phyloP scores from a whole-genome alignment of 2,888 invertebrate species.

The Laspeyria flexula region DNA sequence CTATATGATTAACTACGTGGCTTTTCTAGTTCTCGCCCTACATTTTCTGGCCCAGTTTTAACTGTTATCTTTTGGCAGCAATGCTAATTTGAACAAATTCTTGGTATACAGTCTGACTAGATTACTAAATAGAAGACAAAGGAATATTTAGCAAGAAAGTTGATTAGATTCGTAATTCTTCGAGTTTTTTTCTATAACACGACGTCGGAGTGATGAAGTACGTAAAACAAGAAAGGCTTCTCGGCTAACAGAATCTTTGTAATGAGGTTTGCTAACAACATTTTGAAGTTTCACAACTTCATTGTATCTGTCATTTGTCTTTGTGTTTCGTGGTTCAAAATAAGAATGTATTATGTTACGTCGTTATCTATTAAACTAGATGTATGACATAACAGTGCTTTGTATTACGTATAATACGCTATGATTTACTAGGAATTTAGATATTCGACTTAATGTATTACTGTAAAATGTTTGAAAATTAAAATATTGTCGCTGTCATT shows the following conservation, averaged over 20 bases:
- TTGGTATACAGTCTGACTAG: constrained; percentile 3
- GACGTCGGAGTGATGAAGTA: constrained; percentile 23
- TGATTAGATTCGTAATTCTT: not conserved
- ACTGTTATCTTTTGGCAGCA: constrained; percentile 23
- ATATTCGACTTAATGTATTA: too few relatives aligned
- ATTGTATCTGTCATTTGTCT: constrained; percentile 8
- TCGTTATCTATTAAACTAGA: too few relatives aligned
- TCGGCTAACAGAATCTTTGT: constrained; percentile 28
- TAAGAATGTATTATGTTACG: too few relatives aligned
- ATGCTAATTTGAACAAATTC: constrained; percentile 20
- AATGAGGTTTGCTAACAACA: constrained; percentile 30
- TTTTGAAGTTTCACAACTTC: constrained; percentile 9
- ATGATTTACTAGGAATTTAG: too few relatives aligned
- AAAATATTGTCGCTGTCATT: too few relatives aligned
- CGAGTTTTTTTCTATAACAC: constrained; percentile 4
- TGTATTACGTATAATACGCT: too few relatives aligned
- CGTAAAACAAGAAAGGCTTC: constrained; percentile 31
- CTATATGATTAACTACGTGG: too few relatives aligned
- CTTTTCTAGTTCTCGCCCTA: not conserved
- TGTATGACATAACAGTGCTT: too few relatives aligned
- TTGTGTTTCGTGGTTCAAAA: constrained; percentile 5
- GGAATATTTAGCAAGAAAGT: not conserved
- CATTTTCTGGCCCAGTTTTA: constrained; percentile 20
- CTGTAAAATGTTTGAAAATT: too few relatives aligned
- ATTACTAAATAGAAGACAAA: constrained; percentile 1